phyloP scores from a whole-genome alignment of 1,140 invertebrate species.

The Scylla paramamosain region DNA sequence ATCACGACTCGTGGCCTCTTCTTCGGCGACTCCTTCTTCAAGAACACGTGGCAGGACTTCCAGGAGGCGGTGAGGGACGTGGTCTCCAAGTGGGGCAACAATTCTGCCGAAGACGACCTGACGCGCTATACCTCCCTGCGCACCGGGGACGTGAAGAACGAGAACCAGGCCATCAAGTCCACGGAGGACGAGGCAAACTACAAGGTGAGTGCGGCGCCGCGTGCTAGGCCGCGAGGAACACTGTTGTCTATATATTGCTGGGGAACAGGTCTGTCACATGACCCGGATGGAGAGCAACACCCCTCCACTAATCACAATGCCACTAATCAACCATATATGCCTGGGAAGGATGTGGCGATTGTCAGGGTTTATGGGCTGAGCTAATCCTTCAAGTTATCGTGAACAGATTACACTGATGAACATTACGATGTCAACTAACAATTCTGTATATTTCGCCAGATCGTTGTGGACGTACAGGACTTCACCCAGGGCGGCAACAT shows the following conservation, averaged over 20 bases:
- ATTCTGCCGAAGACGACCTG: constrained; percentile 36
- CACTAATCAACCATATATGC: too few relatives aligned
- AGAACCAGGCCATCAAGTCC: constrained; percentile 66
- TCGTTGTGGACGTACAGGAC: constrained; percentile 68
- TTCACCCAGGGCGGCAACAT: constrained; percentile 63
- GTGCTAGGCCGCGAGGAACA: too few relatives aligned
- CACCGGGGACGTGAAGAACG: constrained; percentile 48
- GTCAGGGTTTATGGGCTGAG: too few relatives aligned
- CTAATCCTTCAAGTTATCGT: too few relatives aligned
- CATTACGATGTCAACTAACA: background rate
- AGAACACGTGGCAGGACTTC: constrained; percentile 53
- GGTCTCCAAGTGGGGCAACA: constrained; percentile 51
- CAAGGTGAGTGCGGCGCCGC: background rate
- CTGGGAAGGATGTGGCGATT: too few relatives aligned
- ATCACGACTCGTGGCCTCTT: constrained; percentile 49
- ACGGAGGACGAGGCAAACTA: constrained; percentile 46
- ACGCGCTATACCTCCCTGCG: constrained; percentile 49
- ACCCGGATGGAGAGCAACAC: too few relatives aligned
- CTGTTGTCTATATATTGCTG: too few relatives aligned
- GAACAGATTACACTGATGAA: background rate
- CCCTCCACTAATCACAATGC: too few relatives aligned
- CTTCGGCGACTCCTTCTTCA: constrained; percentile 65
- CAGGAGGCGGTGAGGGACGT: constrained; percentile 57
- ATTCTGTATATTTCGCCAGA: constrained; percentile 1
- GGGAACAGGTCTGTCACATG: too few relatives aligned